A percentile compares a stretch with the other conserved stretches of the same genome.
Conservation (phyloP, 2,797 vertebrate species). For the Sebastes oblongus region DNA sequence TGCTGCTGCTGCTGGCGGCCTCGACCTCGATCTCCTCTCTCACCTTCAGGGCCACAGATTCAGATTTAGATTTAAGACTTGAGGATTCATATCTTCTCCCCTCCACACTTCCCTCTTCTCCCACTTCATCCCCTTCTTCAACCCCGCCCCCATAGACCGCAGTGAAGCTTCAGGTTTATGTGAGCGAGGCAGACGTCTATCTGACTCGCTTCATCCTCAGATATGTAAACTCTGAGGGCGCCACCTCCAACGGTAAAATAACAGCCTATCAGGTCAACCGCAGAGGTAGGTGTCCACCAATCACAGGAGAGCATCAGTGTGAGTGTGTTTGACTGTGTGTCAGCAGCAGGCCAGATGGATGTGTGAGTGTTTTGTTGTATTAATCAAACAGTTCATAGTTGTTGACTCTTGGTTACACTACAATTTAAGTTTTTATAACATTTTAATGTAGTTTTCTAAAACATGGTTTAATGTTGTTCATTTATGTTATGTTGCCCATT, state of each 20-base stretch:
- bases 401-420: not conserved
- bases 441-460: not conserved
- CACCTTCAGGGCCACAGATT: constrained; percentile 50
- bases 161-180: constrained; percentile 88
- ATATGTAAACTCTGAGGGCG: constrained; percentile 87
- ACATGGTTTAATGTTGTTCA: not conserved
- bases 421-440: not conserved
- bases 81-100: not conserved
- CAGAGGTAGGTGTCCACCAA: constrained; percentile 84
- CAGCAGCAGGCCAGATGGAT: not conserved
- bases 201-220: constrained; percentile 91
- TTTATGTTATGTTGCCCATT: not conserved
- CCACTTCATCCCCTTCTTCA: not conserved
- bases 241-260: constrained; percentile 89
- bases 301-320: constrained; percentile 15
- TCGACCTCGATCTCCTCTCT: not conserved
- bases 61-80: constrained; percentile 6
- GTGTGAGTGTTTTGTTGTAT: not conserved
- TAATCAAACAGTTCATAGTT: not conserved
- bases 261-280: constrained; percentile 89
- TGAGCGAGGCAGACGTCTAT: constrained; percentile 88
- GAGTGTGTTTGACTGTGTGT: not conserved
- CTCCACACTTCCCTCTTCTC: not conserved
- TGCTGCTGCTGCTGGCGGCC: not conserved
- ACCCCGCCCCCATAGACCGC: constrained; percentile 77